Conservation (phyloP, 1,140 invertebrate species). For the Drosophila oshimai region DNA sequence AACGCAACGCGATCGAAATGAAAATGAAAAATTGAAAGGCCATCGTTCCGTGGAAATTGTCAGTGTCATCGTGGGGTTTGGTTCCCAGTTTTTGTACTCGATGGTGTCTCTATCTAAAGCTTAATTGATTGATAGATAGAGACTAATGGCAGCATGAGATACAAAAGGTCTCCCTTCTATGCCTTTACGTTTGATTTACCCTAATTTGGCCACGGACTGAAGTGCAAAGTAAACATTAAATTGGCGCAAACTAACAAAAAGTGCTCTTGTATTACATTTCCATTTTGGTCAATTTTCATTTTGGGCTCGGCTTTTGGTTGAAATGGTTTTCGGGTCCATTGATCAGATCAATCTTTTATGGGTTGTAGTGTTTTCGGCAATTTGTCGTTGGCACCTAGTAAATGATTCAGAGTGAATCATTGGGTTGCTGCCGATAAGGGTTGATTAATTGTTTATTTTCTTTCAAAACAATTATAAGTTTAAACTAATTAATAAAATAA, state of each 20-base stretch:
- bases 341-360: conserved; percentile 24
- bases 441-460: not conserved
- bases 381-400: conserved; percentile 66
- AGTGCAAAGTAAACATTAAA: conserved; percentile 80
- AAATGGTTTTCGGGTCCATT: not conserved
- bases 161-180: conserved; percentile 46
- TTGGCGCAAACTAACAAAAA: conserved; percentile 78
- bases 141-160: conserved; percentile 30
- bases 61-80: conserved; percentile 63
- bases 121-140: conserved; percentile 66
- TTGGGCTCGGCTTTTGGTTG: conserved; percentile 33
- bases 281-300: conserved; percentile 10
- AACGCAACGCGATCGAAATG: conserved; percentile 40
- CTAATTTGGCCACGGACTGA: conserved; percentile 48
- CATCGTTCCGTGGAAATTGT: conserved; percentile 55
- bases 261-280: conserved; percentile 19
- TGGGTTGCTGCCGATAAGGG: not conserved
- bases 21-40: conserved; percentile 16
- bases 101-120: conserved; percentile 62
- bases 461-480: not conserved
- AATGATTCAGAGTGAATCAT: conserved; percentile 27
- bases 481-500: not conserved
- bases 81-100: conserved; percentile 17
- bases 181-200: conserved; percentile 58
- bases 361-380: conserved; percentile 15